These are phyloP conservation scores for Timema podura DNA, from an alignment of 2,888 invertebrate species.

Conservation along the genomic window DNA sequence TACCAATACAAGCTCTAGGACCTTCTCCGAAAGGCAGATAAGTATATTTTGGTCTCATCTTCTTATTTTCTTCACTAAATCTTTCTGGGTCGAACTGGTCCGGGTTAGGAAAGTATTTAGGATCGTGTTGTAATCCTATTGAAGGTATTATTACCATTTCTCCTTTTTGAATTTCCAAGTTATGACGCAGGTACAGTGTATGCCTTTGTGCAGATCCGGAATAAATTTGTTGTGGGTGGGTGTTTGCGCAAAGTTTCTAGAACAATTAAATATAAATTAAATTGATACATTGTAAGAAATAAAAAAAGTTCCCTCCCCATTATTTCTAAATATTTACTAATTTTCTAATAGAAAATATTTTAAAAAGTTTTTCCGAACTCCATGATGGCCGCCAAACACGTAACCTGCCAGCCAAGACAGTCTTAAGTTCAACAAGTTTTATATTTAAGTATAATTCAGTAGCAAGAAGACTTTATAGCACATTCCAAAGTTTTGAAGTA, in stretches of 20 bases:
- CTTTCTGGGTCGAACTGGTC: slow-evolving; percentile 51
- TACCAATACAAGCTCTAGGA: slow-evolving; percentile 45
- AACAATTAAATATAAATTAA: too few species aligned
- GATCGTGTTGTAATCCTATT: slow-evolving; percentile 47
- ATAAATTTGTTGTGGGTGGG: slow-evolving; percentile 50
- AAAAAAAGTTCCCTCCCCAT: too few species aligned
- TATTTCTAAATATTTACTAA: too few species aligned
- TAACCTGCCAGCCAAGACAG: too few species aligned
- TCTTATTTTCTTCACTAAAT: slow-evolving; percentile 43
- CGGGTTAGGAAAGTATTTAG: slow-evolving; percentile 48
- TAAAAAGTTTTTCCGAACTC: too few species aligned
- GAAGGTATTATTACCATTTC: slow-evolving; percentile 42
- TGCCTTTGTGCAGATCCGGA: slow-evolving; percentile 50
- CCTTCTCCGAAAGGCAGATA: slow-evolving; percentile 46
- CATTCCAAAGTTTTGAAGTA: too few species aligned
- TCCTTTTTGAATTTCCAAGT: slow-evolving; percentile 33
- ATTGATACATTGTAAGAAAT: too few species aligned
- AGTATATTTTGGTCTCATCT: slow-evolving; percentile 30
- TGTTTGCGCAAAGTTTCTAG: slow-evolving; percentile 50
- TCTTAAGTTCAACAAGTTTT: too few species aligned
- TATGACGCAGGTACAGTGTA: slow-evolving; percentile 42
- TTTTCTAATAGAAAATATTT: too few species aligned
- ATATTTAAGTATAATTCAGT: too few species aligned
- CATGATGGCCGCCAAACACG: too few species aligned
- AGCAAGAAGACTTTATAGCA: too few species aligned